A percentile compares a stretch with the other conserved stretches of the same genome.
Conservation (phyloP, 2,888 invertebrate species). For the Antitype chi region DNA sequence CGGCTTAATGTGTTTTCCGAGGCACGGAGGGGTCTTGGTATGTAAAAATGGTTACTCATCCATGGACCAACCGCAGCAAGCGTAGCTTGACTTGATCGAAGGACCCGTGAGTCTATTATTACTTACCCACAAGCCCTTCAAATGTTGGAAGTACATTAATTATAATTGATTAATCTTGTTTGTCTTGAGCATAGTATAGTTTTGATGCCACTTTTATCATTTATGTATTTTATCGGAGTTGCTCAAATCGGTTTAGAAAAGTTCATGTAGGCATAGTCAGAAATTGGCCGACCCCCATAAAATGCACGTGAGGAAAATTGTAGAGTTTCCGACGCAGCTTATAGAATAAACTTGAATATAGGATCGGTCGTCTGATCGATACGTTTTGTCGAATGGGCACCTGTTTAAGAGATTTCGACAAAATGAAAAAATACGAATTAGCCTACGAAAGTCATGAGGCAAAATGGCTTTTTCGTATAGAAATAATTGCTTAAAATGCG, state of each 20-base stretch:
- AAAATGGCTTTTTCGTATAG: background rate
- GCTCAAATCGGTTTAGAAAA: background rate
- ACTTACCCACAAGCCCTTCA: too few relatives aligned
- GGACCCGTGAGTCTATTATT: too few relatives aligned
- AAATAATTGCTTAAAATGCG: conserved; percentile 7
- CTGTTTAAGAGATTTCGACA: background rate
- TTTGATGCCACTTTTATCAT: too few relatives aligned
- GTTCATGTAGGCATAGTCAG: background rate
- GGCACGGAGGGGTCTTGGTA: too few relatives aligned
- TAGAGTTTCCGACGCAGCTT: background rate
- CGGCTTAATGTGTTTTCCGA: too few relatives aligned
- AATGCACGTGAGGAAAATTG: background rate
- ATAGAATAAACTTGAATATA: background rate
- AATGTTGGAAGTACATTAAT: background rate
- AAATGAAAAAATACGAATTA: background rate
- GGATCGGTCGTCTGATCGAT: background rate
- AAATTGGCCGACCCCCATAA: background rate
- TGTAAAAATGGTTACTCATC: too few relatives aligned
- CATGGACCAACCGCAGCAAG: too few relatives aligned
- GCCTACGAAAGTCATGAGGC: background rate
- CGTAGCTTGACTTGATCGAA: too few relatives aligned
- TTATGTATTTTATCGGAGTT: background rate
- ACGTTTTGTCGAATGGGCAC: background rate
- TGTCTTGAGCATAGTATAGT: background rate
- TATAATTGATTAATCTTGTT: background rate